Conservation (phyloP, 2,113 vertebrate species). For the Cryptotis parvus region DNA sequence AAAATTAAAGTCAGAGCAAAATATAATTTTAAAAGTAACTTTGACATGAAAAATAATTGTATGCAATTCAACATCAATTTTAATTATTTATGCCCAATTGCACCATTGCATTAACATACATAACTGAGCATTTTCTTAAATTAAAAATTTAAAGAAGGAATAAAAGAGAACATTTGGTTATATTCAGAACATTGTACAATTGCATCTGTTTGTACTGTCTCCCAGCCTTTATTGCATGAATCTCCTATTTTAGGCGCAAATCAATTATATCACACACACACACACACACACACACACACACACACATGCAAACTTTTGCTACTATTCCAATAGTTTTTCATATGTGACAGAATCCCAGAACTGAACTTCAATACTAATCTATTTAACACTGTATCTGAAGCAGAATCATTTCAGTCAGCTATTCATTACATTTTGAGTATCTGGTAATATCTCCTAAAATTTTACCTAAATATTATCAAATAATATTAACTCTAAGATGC, state of each 20-base stretch:
- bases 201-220: slow-evolving; percentile 47
- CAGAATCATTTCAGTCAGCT: slow-evolving; percentile 53
- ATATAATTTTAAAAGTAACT: slow-evolving; percentile 66
- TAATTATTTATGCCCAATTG: slow-evolving; percentile 45
- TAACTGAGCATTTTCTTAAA: slow-evolving; percentile 54
- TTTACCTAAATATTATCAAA: slow-evolving; percentile 58
- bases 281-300: slow-evolving; percentile 42
- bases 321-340: not conserved
- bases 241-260: slow-evolving; percentile 47
- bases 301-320: slow-evolving; percentile 34
- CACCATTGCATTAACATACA: slow-evolving; percentile 36
- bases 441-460: slow-evolving; percentile 27
- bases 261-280: slow-evolving; percentile 40
- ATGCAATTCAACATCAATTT: slow-evolving; percentile 61
- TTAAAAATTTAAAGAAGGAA: slow-evolving; percentile 46
- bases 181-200: not conserved
- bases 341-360: slow-evolving; percentile 24
- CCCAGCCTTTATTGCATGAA: not conserved
- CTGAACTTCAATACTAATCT: slow-evolving; percentile 9
- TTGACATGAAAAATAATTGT: slow-evolving; percentile 63
- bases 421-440: slow-evolving; percentile 39
- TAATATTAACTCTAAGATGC: slow-evolving; percentile 49
- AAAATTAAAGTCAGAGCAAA: slow-evolving; percentile 63
- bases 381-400: slow-evolving; percentile 45
- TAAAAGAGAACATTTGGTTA: slow-evolving; percentile 27